Conservation (phyloP, 2,888 invertebrate species). For the Mystacides longicornis region DNA sequence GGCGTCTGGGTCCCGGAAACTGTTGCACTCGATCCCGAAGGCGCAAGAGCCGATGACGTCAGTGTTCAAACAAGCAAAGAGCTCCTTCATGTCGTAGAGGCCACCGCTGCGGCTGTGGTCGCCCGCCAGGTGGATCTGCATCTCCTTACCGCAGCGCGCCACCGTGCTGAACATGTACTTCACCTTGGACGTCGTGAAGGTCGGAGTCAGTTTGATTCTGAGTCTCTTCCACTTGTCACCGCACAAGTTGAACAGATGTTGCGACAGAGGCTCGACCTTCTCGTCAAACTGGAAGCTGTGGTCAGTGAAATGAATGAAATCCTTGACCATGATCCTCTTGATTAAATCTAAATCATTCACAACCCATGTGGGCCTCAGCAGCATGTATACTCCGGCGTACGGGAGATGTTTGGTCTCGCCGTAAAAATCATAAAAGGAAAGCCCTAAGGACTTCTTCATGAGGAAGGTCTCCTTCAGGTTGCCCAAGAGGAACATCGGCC, state of each 20-base stretch:
- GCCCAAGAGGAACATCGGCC: neutral
- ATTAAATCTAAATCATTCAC: conserved; percentile 32
- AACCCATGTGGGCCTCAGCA: conserved; percentile 15
- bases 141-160: conserved; percentile 29
- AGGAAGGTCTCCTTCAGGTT: neutral
- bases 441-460: neutral
- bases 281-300: conserved; percentile 33
- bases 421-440: neutral
- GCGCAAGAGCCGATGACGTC: no score
- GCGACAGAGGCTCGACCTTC: conserved; percentile 33
- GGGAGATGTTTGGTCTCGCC: conserved; percentile 34
- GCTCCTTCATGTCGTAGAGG: no score
- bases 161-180: conserved; percentile 39
- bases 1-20: no score
- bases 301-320: conserved; percentile 35
- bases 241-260: conserved; percentile 32
- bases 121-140: conserved; percentile 27
- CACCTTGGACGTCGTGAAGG: conserved; percentile 44
- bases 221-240: conserved; percentile 41
- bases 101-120: neutral
- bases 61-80: no score
- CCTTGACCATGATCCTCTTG: conserved; percentile 32
- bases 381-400: conserved; percentile 18
- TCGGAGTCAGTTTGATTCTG: conserved; percentile 39
- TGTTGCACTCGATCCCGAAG: no score